These are phyloP conservation scores for Agrotis ipsilon DNA, from an alignment of 2,888 invertebrate species.

Conservation along the genomic window DNA sequence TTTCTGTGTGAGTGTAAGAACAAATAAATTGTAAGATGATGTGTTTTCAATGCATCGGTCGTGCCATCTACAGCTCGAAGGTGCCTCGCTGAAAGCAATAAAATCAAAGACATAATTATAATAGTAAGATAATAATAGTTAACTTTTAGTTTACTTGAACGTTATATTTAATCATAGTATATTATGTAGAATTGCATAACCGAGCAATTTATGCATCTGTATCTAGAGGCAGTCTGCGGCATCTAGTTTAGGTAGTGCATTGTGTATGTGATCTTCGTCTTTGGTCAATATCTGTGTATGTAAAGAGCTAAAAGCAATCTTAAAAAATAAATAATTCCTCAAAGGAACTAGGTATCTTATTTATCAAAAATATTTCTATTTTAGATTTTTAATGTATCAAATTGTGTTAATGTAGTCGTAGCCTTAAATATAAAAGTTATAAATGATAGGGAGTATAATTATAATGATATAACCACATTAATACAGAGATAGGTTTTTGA, in stretches of 20 bases:
- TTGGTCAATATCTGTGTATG: slow-evolving; percentile 29
- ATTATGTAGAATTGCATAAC: slow-evolving; percentile 4
- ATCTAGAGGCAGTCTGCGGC: slow-evolving; percentile 15
- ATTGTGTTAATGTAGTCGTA: slow-evolving; percentile 33
- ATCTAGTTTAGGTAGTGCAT: slow-evolving; percentile 16
- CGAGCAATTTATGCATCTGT: slow-evolving; percentile 1
- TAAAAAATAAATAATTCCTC: slow-evolving; percentile 34
- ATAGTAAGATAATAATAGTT: slow-evolving; percentile 13
- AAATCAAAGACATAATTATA: slow-evolving; percentile 4
- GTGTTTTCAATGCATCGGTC: background rate
- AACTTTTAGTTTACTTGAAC: background rate
- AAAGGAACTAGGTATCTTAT: slow-evolving; percentile 40
- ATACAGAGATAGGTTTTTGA: slow-evolving; percentile 40
- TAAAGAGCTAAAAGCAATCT: slow-evolving; percentile 46
- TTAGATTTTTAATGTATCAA: slow-evolving; percentile 17
- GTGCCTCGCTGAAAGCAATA: slow-evolving; percentile 49
- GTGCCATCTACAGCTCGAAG: slow-evolving; percentile 41
- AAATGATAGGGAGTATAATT: slow-evolving; percentile 29
- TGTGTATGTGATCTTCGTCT: slow-evolving; percentile 50
- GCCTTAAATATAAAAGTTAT: background rate
- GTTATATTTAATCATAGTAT: slow-evolving; percentile 14
- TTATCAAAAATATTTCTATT: slow-evolving; percentile 15
- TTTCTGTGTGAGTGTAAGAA: slow-evolving; percentile 18
- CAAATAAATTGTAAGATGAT: slow-evolving; percentile 2
- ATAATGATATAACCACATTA: slow-evolving; percentile 4